Evolutionary conservation across 2,888 invertebrate species (phyloP).

Genomic region (Dolichopus griseipennis): DNA sequence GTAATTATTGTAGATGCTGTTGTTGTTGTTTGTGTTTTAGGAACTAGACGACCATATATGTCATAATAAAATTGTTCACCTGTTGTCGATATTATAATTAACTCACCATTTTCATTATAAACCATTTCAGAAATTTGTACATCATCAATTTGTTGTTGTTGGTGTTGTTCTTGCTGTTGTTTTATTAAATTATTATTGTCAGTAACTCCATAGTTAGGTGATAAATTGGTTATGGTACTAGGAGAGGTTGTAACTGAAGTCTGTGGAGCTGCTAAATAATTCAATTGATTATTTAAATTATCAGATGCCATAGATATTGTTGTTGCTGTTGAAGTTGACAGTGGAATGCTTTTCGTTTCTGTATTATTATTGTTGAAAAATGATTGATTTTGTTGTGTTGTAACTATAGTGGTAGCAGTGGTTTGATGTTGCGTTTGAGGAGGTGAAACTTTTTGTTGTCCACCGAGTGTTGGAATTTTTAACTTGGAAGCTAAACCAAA

Average conservation of each 20-base stretch:
- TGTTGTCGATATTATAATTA: neutral
- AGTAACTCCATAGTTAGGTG: neutral
- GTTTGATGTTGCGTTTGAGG: neutral
- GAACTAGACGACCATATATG: constrained; percentile 24
- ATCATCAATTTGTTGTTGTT: neutral
- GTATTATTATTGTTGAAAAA: neutral
- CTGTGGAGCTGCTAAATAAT: neutral
- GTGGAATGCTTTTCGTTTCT: neutral
- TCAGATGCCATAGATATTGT: neutral
- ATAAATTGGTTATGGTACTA: neutral
- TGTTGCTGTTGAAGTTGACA: neutral
- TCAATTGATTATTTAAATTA: neutral
- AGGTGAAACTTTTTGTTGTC: neutral
- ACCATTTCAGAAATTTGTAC: neutral
- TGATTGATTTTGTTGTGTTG: constrained; percentile 2
- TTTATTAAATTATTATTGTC: neutral
- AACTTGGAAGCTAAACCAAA: constrained; percentile 36
- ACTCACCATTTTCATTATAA: neutral
- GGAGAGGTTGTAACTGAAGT: neutral
- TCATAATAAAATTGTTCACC: constrained; percentile 20
- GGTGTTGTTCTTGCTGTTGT: neutral
- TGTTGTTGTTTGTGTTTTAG: constrained; percentile 19
- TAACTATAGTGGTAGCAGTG: neutral
- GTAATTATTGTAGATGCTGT: constrained; percentile 10
- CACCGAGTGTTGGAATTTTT: constrained; percentile 14